Evolutionary conservation across 2,797 vertebrate genomes (phyloP).

Genomic region (Morelia viridis): DNA sequence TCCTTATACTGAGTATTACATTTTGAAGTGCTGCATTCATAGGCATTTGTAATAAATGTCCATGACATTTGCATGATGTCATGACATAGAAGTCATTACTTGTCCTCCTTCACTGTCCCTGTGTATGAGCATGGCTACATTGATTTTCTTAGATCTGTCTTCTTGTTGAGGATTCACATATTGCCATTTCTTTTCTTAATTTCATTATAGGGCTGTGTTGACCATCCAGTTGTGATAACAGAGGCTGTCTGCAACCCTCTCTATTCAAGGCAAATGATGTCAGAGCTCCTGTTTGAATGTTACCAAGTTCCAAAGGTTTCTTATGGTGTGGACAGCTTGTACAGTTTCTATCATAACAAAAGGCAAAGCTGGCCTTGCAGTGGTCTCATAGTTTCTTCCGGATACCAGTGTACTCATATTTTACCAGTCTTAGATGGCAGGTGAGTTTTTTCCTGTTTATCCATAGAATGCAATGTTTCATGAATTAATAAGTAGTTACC

Average conservation of each 20-base stretch:
- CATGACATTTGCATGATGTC: background rate
- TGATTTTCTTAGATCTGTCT: background rate
- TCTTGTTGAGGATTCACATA: background rate
- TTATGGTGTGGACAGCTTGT: conserved; percentile 90
- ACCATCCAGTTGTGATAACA: conserved; percentile 90
- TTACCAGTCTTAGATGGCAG: conserved; percentile 91
- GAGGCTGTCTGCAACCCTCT: conserved; percentile 93
- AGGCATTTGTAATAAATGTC: background rate
- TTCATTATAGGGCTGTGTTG: conserved; percentile 81
- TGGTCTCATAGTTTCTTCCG: conserved; percentile 88
- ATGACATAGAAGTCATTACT: background rate
- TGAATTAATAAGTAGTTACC: accelerated
- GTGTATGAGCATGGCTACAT: background rate
- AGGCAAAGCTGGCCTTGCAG: conserved; percentile 70
- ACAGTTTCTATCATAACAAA: conserved; percentile 87
- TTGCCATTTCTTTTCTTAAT: background rate
- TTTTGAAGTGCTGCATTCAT: background rate
- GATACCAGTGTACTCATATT: conserved; percentile 93
- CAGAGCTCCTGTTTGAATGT: conserved; percentile 93
- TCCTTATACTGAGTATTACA: background rate
- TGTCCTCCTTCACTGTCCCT: background rate
- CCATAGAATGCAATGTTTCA: background rate
- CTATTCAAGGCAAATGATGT: conserved; percentile 96
- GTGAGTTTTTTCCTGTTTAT: conserved; percentile 68
- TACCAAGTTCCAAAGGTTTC: conserved; percentile 89